Base-by-base conservation (phyloP, 30 jellyfish, hydroid and myxozoan species). In the Aurelia aurita region DNA sequence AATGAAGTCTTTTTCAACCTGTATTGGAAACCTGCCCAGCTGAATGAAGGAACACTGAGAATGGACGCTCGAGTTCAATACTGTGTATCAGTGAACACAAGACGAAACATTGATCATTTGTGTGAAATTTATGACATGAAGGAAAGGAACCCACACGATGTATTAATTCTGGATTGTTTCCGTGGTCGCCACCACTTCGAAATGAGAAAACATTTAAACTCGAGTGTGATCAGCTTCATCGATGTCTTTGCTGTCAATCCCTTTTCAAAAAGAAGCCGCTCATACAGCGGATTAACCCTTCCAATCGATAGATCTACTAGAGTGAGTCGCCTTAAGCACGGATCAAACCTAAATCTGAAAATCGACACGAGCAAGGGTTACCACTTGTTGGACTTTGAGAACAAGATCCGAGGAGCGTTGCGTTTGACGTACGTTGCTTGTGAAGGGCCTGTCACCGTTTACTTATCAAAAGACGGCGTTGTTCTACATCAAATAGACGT, bases 211-310 rank as follows among this genome's bases (percentile, higher is more conserved):
- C 73, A 10, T 20, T 49, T 80, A 29, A 65, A 54, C 58, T 47
- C 71, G 28, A 51, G 23, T 15, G 78, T 20, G 66, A 47, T 14
- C 44, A 23, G 28, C 59, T 69, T 62, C 79, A 82, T 70, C 66
- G 58, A 72, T 72, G 78, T 82, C 23, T 82, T 82, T 74, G 92
- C 92, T 27, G 78, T 82, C 67, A 70, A 57, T 58, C 92, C 60
- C 49, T 58, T 20, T 34, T 82, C 92, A 34, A 82, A 82, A 44
- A 71, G 83, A 55, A 82, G 86, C 80, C 83, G 82, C 71, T 46
- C 86, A 18, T 82, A 82, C 74, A 39, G 43, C 32, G 79, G 86
- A 53, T 59, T 82, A 55, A 51, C 74, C 47, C 46, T 82, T 23
- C 76, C 92, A 22, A 31, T 23, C 72, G 72, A 54, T 58, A 61